phyloP scores from a whole-genome alignment of 2,888 invertebrate species.

The Agonopterix heracliana region DNA sequence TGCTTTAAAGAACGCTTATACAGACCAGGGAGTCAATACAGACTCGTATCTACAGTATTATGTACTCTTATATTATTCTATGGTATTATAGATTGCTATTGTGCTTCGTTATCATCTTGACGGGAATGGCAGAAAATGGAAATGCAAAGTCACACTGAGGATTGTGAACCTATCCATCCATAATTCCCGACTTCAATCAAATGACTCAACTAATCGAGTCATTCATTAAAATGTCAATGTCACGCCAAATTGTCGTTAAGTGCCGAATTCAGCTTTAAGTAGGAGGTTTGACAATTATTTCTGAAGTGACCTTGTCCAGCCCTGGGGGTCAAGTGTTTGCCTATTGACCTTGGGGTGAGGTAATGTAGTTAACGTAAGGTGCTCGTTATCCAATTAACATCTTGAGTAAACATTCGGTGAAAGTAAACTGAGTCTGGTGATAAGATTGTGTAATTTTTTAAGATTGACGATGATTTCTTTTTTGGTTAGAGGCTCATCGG shows the following conservation, averaged over 20 bases:
- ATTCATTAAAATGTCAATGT: constrained; percentile 23
- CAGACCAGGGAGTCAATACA: too few relatives aligned
- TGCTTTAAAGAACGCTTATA: too few relatives aligned
- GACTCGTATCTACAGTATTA: too few relatives aligned
- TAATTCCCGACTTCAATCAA: constrained; percentile 7
- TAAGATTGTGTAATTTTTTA: not conserved
- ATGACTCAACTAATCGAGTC: constrained; percentile 17
- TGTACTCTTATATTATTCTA: too few relatives aligned
- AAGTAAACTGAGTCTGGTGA: not conserved
- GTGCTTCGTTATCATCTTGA: too few relatives aligned
- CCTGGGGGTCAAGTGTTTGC: constrained; percentile 1
- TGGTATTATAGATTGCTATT: too few relatives aligned
- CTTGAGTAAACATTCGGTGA: not conserved
- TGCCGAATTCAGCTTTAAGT: constrained; percentile 5
- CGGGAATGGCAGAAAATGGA: too few relatives aligned
- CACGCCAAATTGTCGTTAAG: constrained; percentile 13
- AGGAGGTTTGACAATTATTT: constrained; percentile 9
- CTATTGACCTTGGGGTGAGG: constrained; percentile 9
- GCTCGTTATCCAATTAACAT: constrained; percentile 8
- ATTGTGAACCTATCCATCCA: not conserved
- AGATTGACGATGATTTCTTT: not conserved
- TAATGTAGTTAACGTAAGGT: constrained; percentile 6
- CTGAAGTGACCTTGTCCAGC: not conserved
- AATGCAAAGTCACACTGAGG: not conserved
- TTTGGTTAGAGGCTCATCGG: not conserved